Evolutionary conservation across 2,888 invertebrate genomes (phyloP), one percentile per base, ranked within the genome.

Genomic region (Microchrysa polita): DNA sequence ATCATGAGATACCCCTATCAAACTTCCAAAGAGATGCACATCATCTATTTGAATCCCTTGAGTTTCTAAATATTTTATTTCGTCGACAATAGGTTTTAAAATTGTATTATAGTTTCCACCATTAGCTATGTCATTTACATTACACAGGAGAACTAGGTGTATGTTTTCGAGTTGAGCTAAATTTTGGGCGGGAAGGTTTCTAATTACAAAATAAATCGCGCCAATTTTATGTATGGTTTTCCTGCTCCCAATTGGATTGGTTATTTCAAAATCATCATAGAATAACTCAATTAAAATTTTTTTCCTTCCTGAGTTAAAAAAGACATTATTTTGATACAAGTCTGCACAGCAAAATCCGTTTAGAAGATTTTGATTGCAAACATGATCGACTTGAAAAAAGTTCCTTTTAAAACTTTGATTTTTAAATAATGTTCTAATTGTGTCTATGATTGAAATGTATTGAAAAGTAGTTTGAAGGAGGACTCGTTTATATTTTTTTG

Each of bases 161-260:
- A 75, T 63, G 27, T 73, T 73, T 10, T 74, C 65, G 53, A 74
- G 27, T 55, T 63, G 27, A 18, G 74, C 73, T 53, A 67, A 23
- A 72, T 71, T 71, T 71, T 40, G 55, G 10, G 67, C 20, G 0
- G 76, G 73, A 53, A 76, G n/a, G 67, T 74, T 73, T 71, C 61
- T 65, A 44, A 73, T 27, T 22, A 57, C 52, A 63, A 76, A 69
- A 10, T 63, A 75, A 48, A 76, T 74, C 12, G 75, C 76, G 5
- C 76, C 75, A 18, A 76, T 59, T 69, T 76, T 76, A 27, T 76
- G 75, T 57, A 76, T 72, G 23, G 74, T 74, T 20, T 69, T 74
- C 20, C 72, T 74, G 22, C 74, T 73, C 9, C 75, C 75, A 40
- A 76, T 63, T 5, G 76, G 75, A 57, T 76, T 76, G 1, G 74